Conservation (phyloP, 2,888 invertebrate species). For the Punctoribates punctum region DNA sequence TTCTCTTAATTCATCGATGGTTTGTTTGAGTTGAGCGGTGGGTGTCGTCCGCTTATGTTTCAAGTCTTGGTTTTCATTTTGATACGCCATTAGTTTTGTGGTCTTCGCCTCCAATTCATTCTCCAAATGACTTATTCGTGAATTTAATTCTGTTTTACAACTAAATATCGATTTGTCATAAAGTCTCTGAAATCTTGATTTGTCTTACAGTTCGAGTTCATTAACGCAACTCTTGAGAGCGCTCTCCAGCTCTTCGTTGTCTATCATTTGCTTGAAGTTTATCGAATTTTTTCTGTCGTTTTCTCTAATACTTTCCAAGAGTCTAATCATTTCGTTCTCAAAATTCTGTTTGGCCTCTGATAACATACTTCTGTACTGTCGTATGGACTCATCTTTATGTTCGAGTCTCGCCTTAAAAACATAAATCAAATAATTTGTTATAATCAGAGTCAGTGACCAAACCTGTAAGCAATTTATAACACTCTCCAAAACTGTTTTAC, state of each 20-base stretch:
- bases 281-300: background rate
- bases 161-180: background rate
- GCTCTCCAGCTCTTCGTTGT: constrained; percentile 12
- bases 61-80: background rate
- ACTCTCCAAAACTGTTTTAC: constrained; percentile 40
- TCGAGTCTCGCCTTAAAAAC: constrained; percentile 30
- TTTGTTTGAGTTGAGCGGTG: background rate
- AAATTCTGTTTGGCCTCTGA: constrained; percentile 23
- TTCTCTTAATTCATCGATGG: background rate
- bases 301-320: background rate
- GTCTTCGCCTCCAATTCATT: background rate
- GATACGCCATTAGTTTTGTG: background rate
- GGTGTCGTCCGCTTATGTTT: background rate
- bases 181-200: background rate
- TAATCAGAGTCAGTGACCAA: background rate
- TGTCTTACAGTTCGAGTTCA: constrained; percentile 9
- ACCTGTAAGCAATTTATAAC: constrained; percentile 43
- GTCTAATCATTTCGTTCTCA: constrained; percentile 11
- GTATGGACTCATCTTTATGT: constrained; percentile 41
- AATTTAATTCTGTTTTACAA: constrained; percentile 9
- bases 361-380: constrained; percentile 35
- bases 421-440: background rate
- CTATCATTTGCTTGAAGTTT: background rate
- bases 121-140: background rate
- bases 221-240: constrained; percentile 21